A percentile compares a stretch with the other conserved stretches of the same genome.
Conservation (phyloP, 2,797 vertebrate genomes). For the Neosilurus mollespiculum region DNA sequence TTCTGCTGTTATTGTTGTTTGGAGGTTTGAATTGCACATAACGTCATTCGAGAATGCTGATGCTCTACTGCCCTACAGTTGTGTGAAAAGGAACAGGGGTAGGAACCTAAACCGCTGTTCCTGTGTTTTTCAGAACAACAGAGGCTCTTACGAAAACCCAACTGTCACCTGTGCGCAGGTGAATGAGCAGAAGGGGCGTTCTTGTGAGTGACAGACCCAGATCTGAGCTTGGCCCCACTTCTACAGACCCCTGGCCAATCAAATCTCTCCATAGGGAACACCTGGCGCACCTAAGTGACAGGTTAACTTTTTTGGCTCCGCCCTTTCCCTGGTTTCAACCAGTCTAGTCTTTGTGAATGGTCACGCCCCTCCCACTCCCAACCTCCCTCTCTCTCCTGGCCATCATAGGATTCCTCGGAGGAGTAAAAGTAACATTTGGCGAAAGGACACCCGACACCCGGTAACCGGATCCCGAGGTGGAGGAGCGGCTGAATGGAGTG, state of each 20-base stretch:
- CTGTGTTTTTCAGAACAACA: background rate
- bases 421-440: constrained; percentile 81
- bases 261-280: background rate
- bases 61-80: background rate
- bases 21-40: background rate
- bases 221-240: background rate
- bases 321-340: background rate
- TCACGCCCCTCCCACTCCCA: background rate
- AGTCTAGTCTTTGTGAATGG: background rate
- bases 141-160: too few relatives aligned
- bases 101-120: too few relatives aligned
- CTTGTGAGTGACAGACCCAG: background rate
- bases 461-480: constrained; percentile 91
- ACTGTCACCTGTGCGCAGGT: background rate
- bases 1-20: background rate
- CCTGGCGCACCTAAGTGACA: constrained; percentile 18
- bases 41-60: background rate
- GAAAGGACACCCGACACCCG: constrained; percentile 87
- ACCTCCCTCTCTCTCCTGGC: background rate
- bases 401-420: constrained; percentile 79
- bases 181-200: background rate
- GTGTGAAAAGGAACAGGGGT: too few relatives aligned
- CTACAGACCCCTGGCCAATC: background rate
- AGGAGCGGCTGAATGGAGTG: constrained; percentile 67
- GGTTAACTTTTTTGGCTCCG: background rate